phyloP scores from a whole-genome alignment of 2,113 vertebrate species.

The Trematocara variabile region DNA sequence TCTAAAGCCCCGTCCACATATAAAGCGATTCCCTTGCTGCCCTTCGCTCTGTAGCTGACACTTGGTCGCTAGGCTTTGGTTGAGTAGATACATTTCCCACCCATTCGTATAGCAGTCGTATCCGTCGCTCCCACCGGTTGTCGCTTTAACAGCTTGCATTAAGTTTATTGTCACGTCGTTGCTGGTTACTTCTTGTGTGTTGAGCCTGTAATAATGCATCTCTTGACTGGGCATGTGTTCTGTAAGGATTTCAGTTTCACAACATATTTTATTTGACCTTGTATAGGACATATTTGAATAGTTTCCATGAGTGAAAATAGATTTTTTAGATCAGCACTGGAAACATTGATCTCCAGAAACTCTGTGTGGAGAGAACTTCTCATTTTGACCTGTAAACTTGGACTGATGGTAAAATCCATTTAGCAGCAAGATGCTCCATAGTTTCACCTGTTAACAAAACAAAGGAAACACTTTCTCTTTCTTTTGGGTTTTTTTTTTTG shows the following conservation, averaged over 20 bases:
- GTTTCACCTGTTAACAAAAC: background rate
- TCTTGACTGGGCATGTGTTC: background rate
- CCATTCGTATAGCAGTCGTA: background rate
- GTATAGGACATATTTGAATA: background rate
- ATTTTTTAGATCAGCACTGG: background rate
- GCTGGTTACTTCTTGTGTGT: background rate
- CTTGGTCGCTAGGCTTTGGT: background rate
- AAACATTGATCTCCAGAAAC: background rate
- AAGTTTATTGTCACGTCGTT: background rate
- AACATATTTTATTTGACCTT: background rate
- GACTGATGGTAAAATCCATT: background rate
- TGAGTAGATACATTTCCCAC: background rate
- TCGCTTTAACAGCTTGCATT: background rate
- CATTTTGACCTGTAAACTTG: background rate
- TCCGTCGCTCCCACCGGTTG: background rate
- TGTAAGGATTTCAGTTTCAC: background rate
- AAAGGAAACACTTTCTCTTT: background rate
- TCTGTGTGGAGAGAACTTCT: background rate
- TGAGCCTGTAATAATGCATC: background rate
- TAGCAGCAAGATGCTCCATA: background rate
- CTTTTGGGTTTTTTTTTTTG: background rate
- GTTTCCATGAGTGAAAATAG: background rate
- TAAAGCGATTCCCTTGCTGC: background rate
- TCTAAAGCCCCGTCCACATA: background rate
- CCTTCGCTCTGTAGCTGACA: background rate